Evolutionary conservation across 1,140 invertebrate species (phyloP), one percentile per base, ranked within the genome.

Genomic region (Gerris buenoi): DNA sequence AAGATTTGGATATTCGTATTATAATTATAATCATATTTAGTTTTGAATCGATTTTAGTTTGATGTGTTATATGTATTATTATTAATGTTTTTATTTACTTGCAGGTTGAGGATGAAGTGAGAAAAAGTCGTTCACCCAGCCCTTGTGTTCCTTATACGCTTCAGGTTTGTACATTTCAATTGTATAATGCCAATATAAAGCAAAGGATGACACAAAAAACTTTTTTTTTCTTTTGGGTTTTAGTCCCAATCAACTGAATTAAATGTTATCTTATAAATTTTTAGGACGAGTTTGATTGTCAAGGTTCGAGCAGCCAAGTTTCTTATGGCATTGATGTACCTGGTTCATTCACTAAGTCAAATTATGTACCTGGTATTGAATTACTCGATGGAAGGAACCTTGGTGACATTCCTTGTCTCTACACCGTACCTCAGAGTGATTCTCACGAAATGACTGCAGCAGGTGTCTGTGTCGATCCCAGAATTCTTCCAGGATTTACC

Each of bases 391-490:
- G 81, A 0, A 78, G 80, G 26, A 73, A 75, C 27, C 72, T 85
- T 15, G 82, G 82, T 46, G 85, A 87, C 75, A 78, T 87, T 28
- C 85, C 85, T 2, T 83, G 83, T 1, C 77, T 81, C 27, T 88
- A 88, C 74, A 77, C 76, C 13, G 81, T 88, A 5, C 81, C 81
- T 29, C 79, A 81, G 1, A 77, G 86, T 0, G 77, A 80, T 23
- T 76, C 80, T 1, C 82, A 88, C 72, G 85, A 89, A 75, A 80
- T 88, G 72, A 84, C 86, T 0, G 87, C 86, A 25, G 82, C 87
- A 73, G 88, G 88, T 65, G 83, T 89, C 15, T 87, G 86, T 75
- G 81, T 89, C 60, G 86, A 90, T 77, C 81, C 82, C 33, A 77
- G 83, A 65, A 84, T 90, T 65, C 78, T 84, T 63, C 83, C 86